Evolutionary conservation across 1,140 invertebrate species (phyloP).

Genomic region (Drosophila bipectinata): DNA sequence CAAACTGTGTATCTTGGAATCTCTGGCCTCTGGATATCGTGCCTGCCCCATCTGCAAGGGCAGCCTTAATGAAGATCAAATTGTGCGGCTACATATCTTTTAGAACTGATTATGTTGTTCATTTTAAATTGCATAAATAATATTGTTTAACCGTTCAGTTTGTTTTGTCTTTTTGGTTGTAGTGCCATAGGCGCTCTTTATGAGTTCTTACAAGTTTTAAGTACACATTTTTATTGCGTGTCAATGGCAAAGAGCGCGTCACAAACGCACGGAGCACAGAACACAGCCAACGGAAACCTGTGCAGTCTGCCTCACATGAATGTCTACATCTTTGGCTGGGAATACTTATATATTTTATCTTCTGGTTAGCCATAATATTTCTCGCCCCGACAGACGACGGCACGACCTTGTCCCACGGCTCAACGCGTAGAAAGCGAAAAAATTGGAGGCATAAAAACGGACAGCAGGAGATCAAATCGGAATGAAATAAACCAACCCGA

Average conservation of each 20-base stretch:
- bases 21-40: background rate
- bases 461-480: constrained; percentile 34
- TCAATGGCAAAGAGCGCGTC: constrained; percentile 78
- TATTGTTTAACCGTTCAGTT: background rate
- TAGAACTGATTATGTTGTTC: background rate
- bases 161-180: background rate
- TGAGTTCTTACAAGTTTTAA: constrained; percentile 57
- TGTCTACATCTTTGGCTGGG: constrained; percentile 10
- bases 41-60: background rate
- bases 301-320: constrained; percentile 29
- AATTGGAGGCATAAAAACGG: constrained; percentile 19
- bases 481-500: constrained; percentile 33
- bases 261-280: constrained; percentile 54
- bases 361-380: constrained; percentile 75
- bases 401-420: constrained; percentile 71
- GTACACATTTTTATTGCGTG: constrained; percentile 77
- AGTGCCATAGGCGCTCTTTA: constrained; percentile 34
- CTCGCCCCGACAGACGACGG: constrained; percentile 68
- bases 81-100: background rate
- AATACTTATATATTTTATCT: constrained; percentile 67
- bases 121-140: background rate
- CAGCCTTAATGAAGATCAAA: background rate
- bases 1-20: background rate
- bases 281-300: constrained; percentile 9
- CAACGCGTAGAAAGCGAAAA: constrained; percentile 73